phyloP scores from a whole-genome alignment of 2,888 invertebrate genomes.

The Neoitamus cyanurus region DNA sequence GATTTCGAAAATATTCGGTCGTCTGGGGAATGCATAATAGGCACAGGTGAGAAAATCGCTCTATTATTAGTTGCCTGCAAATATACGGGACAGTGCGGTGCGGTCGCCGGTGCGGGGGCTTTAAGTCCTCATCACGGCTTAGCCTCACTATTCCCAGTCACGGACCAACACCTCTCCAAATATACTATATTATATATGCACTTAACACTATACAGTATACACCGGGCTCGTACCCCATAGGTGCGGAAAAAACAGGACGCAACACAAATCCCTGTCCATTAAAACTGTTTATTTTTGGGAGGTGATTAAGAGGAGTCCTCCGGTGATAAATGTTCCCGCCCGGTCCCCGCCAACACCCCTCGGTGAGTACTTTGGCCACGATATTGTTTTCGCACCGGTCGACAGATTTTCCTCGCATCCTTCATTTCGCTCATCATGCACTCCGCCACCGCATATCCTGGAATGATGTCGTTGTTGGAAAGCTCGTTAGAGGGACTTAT shows the following conservation, averaged over 20 bases:
- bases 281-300: background rate
- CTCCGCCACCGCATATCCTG: background rate
- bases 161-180: background rate
- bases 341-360: background rate
- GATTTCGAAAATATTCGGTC: background rate
- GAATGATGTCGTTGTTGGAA: background rate
- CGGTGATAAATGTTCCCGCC: background rate
- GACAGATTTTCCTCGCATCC: background rate
- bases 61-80: background rate
- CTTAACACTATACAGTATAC: too few species aligned
- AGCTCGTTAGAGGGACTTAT: background rate
- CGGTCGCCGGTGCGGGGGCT: background rate
- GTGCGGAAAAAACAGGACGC: background rate
- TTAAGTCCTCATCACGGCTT: background rate
- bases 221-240: background rate
- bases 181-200: too few species aligned
- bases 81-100: background rate
- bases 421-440: background rate
- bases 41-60: background rate
- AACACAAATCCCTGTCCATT: background rate
- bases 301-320: background rate
- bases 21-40: slow-evolving; percentile 1
- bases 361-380: background rate
- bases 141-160: background rate
- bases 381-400: background rate